Evolutionary conservation across 2,797 vertebrate genomes (phyloP), one percentile per base, ranked within the genome.

Genomic region (Falco concolor): DNA sequence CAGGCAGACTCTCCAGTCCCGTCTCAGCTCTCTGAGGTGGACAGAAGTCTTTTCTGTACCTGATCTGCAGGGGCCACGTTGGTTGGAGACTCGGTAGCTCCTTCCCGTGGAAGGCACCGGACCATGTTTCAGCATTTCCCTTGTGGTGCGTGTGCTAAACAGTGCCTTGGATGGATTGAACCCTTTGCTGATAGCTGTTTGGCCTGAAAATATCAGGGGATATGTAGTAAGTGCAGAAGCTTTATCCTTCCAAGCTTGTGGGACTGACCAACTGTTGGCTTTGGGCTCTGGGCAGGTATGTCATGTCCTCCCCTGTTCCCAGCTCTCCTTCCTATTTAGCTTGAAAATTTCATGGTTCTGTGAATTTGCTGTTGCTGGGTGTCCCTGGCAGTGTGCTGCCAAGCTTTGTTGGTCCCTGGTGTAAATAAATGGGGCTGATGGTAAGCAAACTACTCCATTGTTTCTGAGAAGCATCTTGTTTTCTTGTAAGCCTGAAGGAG

Each of bases 391-490:
- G 13, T 63, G 59, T 45, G 67, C 30, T 89, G 60, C 63, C 44
- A 60, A 67, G 56, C 40, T 82, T 56, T 40, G 8, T 79, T 81
- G 34, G n/a, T 84, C 44, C 22, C 67, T 79, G 32, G 59, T 60
- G 36, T 60, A 40, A 94, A 86, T 50, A 94, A 76, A 79, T 0
- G 3, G 52, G 52, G 28, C 57, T 69, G 40, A 45, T 86, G 5
- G 3, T n/a, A 42, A 84, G 64, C 34, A 79, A 87, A 95, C 63
- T 50, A 53, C 10, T 76, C 56, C 13, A 15, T 86, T 87, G 63
- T 84, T 82, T 90, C 67, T 67, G 56, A 75, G 49, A 87, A 93
- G 44, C 49, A 28, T 91, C 32, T 90, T 6, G 3, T 79, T 93
- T 67, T 84, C 67, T 76, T 79, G 24, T 74, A 32, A 84, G 49